Evolutionary conservation across 2,113 vertebrate species (phyloP).

Genomic region (Oreochromis niloticus): DNA sequence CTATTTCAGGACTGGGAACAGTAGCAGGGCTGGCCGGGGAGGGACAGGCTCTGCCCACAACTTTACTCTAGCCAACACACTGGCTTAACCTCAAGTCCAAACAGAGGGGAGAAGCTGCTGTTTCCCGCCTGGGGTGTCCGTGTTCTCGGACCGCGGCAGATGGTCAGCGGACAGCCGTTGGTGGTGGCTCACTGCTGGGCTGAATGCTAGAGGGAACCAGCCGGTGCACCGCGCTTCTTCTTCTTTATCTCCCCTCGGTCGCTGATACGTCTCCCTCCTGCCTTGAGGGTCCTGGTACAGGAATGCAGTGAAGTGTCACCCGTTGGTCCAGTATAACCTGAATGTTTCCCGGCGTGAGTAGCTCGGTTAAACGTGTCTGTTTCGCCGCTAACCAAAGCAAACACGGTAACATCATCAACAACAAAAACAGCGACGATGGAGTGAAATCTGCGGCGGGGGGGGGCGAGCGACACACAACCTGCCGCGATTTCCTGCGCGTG

Average conservation of each 20-base stretch:
- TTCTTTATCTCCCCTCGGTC: neutral
- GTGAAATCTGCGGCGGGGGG: conserved; percentile 40
- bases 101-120: neutral
- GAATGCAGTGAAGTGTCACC: conserved; percentile 5
- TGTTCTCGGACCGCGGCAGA: neutral
- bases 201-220: conserved; percentile 16
- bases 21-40: neutral
- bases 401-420: neutral
- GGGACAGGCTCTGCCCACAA: neutral
- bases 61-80: neutral
- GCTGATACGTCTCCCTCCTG: neutral
- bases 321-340: neutral
- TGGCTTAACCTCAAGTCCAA: neutral
- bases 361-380: conserved; percentile 13
- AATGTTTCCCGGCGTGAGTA: neutral
- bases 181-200: conserved; percentile 37
- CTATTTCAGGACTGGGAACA: conserved; percentile 30
- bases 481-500: conserved; percentile 56
- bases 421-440: conserved; percentile 44
- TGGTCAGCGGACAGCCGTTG: conserved; percentile 19
- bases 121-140: neutral
- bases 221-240: neutral
- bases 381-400: neutral
- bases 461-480: conserved; percentile 39
- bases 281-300: neutral